These are phyloP conservation scores for Eunapius fragilis DNA, from an alignment of 37 sponge, comb jelly and placozoan genomes.

Conservation along the genomic window DNA sequence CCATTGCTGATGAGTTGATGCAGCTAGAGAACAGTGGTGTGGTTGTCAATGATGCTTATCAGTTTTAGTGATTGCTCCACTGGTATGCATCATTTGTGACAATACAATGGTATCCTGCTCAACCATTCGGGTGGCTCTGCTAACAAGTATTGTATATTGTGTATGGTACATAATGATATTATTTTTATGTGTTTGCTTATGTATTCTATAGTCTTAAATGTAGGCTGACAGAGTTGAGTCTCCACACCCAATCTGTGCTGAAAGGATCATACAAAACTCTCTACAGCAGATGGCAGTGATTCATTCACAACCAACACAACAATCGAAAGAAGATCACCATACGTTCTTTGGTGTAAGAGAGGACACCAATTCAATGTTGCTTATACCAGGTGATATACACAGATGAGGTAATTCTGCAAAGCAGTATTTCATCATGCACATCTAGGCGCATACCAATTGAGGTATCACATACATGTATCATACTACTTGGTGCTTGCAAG, in stretches of 20 bases:
- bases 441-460: background rate
- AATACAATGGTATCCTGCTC: conserved; percentile 22
- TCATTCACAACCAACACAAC: background rate
- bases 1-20: conserved; percentile 3
- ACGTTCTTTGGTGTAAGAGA: conserved; percentile 10
- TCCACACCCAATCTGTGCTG: background rate
- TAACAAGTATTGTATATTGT: conserved; percentile 31
- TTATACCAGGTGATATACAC: background rate
- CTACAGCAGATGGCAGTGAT: background rate
- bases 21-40: conserved; percentile 27
- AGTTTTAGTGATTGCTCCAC: conserved; percentile 23
- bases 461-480: conserved; percentile 2
- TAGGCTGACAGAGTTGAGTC: background rate
- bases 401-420: background rate
- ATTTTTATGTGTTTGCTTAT: background rate
- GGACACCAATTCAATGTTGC: background rate
- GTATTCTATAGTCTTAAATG: background rate
- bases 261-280: background rate
- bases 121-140: conserved; percentile 10
- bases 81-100: conserved; percentile 22
- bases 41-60: conserved; percentile 20
- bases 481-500: conserved; percentile 37
- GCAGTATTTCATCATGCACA: background rate
- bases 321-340: background rate
- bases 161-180: conserved; percentile 9